Conservation (phyloP, 2,113 vertebrate species). For the Ctenomys sociabilis region DNA sequence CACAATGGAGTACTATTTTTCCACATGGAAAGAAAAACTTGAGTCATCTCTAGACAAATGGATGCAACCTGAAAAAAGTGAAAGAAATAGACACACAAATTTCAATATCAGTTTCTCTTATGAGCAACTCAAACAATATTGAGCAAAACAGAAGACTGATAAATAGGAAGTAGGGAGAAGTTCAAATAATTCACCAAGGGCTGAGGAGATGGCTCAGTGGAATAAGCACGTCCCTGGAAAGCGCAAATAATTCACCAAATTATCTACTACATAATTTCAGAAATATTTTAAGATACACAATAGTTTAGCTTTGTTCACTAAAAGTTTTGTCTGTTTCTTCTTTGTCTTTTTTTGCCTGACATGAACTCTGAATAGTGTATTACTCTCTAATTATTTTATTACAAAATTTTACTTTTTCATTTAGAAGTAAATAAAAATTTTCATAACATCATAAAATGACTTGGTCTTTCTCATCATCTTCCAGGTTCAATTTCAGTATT, state of each 20-base stretch:
- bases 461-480: conserved; percentile 2
- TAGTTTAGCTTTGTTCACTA: background rate
- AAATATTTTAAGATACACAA: background rate
- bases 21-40: background rate
- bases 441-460: background rate
- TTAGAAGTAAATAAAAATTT: background rate
- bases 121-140: background rate
- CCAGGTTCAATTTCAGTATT: background rate
- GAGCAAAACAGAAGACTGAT: background rate
- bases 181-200: background rate
- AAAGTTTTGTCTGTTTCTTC: background rate
- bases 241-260: too few species aligned
- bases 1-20: background rate
- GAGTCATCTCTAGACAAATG: background rate
- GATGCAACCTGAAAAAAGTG: background rate
- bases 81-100: background rate
- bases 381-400: background rate
- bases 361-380: background rate
- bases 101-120: background rate
- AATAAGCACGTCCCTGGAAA: too few species aligned
- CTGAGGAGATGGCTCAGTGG: background rate
- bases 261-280: too few species aligned
- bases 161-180: background rate
- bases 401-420: background rate
- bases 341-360: background rate